Evolutionary conservation across 2,797 vertebrate genomes (phyloP), one percentile per base, ranked within the genome.

Genomic region (Lycodopsis pacificus): DNA sequence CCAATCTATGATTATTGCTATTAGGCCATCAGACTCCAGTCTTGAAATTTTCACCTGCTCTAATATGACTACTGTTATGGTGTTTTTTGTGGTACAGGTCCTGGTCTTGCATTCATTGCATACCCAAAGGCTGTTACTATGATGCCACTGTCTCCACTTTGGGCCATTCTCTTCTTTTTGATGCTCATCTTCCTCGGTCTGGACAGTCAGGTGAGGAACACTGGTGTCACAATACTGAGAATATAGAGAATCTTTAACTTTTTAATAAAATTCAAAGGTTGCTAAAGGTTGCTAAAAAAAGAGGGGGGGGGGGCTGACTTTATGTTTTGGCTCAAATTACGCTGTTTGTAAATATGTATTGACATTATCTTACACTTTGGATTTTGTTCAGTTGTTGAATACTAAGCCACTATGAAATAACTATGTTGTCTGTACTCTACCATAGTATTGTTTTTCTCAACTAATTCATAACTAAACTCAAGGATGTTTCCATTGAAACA

Each of bases 111-210:
- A 49, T 99, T 99, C 79, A 99, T 99, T 58, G 98, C 98, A 0
- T 99, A 99, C 84, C 98, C 98, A 68, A 99, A 99, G 91, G 98
- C 98, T 32, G 98, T 99, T 42, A 99, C 98, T 32, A 99, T 99
- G 98, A 99, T 99, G 98, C 98, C 98, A 62, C 94, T 98, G 76
- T 96, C 98, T 83, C 98, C 98, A 0, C 90, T 99, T 62, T 99
- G 98, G 98, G 98, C 98, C 42, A 93, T 96, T 74, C 94, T 99
- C 73, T 99, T 99, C 95, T 99, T 99, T 91, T 96, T 98, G 97
- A 99, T 99, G 98, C 97, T 99, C 63, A 99, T 99, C 91, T 99
- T 99, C 91, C 96, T 99, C 38, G 98, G 98, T 32, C 91, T 99
- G 91, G 98, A 99, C 92, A 99, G 98, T 84, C 98, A 99, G 97